Evolutionary conservation across 2,797 vertebrate genomes (phyloP).

Genomic region (Hyperoplus lanceolatus): DNA sequence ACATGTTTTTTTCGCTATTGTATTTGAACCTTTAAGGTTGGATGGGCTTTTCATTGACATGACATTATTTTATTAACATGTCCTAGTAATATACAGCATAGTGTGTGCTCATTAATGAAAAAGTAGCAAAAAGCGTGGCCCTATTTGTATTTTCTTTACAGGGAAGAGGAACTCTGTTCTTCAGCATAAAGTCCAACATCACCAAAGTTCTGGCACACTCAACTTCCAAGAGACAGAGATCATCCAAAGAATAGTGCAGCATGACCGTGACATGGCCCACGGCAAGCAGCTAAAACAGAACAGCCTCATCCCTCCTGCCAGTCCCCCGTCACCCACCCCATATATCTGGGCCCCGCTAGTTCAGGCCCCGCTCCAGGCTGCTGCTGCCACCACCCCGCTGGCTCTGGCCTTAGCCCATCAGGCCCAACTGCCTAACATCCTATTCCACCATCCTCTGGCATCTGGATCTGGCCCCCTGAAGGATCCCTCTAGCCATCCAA

Average conservation of each 20-base stretch:
- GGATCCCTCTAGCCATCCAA: conserved; percentile 83
- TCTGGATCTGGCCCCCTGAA: conserved; percentile 83
- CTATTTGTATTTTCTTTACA: conserved; percentile 67
- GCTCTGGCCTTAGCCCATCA: conserved; percentile 96
- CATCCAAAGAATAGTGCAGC: conserved; percentile 99
- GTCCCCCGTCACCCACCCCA: conserved; percentile 87
- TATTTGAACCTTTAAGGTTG: neutral
- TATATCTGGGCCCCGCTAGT: conserved; percentile 97
- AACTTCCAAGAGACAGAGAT: conserved; percentile 98
- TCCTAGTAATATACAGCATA: neutral
- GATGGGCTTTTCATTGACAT: neutral
- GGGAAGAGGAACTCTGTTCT: conserved; percentile 97
- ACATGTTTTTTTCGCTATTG: neutral
- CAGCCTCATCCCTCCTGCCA: conserved; percentile 70
- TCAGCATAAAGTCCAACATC: conserved; percentile 96
- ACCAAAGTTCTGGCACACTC: conserved; percentile 95
- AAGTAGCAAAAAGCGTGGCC: neutral
- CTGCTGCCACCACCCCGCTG: conserved; percentile 94
- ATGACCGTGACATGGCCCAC: conserved; percentile 98
- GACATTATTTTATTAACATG: too few relatives aligned
- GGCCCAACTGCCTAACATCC: conserved; percentile 90
- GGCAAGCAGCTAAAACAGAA: conserved; percentile 91
- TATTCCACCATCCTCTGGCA: conserved; percentile 90
- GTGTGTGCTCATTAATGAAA: neutral
- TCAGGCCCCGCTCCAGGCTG: conserved; percentile 95